Evolutionary conservation across 2,797 vertebrate genomes (phyloP).

Genomic region (Discoglossus pictus): DNA sequence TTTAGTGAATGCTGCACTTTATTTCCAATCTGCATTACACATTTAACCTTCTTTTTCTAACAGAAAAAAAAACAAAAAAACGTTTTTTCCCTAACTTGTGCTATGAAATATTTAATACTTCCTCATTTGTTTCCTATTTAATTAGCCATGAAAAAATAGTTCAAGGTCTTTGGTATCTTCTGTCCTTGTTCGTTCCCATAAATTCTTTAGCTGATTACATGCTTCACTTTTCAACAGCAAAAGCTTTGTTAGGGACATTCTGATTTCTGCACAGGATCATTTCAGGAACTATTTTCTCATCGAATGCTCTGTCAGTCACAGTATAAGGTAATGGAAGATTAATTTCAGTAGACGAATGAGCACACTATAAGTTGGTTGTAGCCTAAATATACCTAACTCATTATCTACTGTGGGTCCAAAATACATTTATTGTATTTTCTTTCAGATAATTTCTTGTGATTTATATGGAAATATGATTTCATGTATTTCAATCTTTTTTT

Average conservation of each 20-base stretch:
- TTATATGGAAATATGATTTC: conserved; percentile 10
- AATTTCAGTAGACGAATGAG: conserved; percentile 44
- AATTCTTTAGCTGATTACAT: conserved; percentile 79
- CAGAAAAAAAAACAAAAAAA: conserved; percentile 1
- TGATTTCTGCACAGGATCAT: conserved; percentile 64
- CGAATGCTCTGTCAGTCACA: conserved; percentile 18
- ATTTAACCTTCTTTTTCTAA: background rate
- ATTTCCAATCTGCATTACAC: too few relatives aligned
- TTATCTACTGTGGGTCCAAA: conserved; percentile 29
- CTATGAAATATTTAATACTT: conserved; percentile 67
- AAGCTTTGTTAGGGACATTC: conserved; percentile 65
- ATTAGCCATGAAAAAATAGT: conserved; percentile 69
- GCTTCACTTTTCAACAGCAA: conserved; percentile 73
- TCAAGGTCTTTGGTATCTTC: conserved; percentile 72
- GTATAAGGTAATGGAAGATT: conserved; percentile 30
- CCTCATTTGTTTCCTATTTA: conserved; percentile 64
- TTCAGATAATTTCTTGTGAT: conserved; percentile 22
- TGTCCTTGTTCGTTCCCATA: conserved; percentile 71
- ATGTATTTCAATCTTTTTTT: conserved; percentile 9
- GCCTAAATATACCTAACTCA: conserved; percentile 32
- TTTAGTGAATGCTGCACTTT: too few relatives aligned
- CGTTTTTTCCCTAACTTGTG: background rate
- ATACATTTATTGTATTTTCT: conserved; percentile 16
- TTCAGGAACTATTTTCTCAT: conserved; percentile 41
- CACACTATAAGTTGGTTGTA: conserved; percentile 19